Percentiles rank a stretch among this genome's conserved stretches.
phyloP scores from a whole-genome alignment of 2,113 vertebrate species.

The Sylvilagus bachmani region DNA sequence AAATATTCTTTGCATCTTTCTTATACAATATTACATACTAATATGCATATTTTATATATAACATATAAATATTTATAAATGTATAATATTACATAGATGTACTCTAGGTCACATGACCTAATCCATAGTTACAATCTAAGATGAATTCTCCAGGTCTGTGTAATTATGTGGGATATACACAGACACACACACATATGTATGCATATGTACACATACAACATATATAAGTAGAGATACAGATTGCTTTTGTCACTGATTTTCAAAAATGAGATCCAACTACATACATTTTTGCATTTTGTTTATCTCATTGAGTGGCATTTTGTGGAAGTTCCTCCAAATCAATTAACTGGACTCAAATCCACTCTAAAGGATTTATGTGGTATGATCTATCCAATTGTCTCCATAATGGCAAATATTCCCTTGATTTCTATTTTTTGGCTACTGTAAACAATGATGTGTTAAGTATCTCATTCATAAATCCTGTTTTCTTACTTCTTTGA shows the following conservation, averaged over 20 bases:
- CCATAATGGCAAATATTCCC: background rate
- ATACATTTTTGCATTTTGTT: background rate
- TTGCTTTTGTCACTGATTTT: background rate
- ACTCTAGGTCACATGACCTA: background rate
- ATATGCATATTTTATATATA: background rate
- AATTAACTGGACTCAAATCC: background rate
- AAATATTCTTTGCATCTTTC: background rate
- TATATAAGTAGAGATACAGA: background rate
- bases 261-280: background rate
- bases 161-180: background rate
- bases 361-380: background rate
- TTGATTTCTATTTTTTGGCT: background rate
- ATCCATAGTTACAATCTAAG: background rate
- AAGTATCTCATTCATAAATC: background rate
- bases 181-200: background rate
- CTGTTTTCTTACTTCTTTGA: background rate
- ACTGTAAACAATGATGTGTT: background rate
- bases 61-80: background rate
- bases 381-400: background rate
- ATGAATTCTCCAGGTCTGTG: background rate
- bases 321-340: background rate
- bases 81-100: background rate
- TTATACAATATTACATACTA: background rate
- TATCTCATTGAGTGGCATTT: background rate
- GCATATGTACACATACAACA: background rate